These are phyloP conservation scores for Petrocephalus zakoni DNA, from an alignment of 2,113 vertebrate genomes.

Conservation along the genomic window DNA sequence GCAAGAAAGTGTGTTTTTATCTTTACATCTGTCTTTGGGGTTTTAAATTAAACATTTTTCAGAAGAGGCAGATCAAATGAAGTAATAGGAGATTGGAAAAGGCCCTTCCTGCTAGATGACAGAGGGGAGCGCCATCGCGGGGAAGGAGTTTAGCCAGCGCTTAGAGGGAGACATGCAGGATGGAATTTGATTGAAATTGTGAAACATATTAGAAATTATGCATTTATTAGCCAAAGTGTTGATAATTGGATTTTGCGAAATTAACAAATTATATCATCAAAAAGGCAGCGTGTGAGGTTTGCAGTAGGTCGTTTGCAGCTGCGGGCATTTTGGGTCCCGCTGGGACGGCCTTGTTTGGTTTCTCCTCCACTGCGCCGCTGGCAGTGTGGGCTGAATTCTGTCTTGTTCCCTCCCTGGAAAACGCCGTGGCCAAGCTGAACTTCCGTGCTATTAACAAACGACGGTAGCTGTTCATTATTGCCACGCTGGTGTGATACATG, in stretches of 20 bases:
- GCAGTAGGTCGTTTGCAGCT: slow-evolving; percentile 76
- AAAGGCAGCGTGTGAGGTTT: slow-evolving; percentile 52
- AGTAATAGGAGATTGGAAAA: neutral
- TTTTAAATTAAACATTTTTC: slow-evolving; percentile 16
- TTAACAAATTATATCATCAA: slow-evolving; percentile 68
- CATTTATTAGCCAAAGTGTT: slow-evolving; percentile 51
- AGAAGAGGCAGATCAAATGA: neutral
- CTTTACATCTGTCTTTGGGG: slow-evolving; percentile 11
- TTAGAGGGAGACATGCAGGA: slow-evolving; percentile 3
- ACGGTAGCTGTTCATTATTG: slow-evolving; percentile 54
- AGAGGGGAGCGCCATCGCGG: neutral
- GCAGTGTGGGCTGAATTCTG: slow-evolving; percentile 74
- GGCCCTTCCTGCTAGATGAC: neutral
- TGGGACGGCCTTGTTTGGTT: slow-evolving; percentile 83
- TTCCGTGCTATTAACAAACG: slow-evolving; percentile 66
- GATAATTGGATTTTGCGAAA: slow-evolving; percentile 58
- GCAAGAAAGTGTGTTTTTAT: neutral
- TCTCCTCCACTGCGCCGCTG: slow-evolving; percentile 73
- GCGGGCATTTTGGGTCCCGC: slow-evolving; percentile 65
- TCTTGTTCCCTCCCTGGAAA: slow-evolving; percentile 67
- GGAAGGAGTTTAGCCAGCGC: neutral
- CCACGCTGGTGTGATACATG: slow-evolving; percentile 22
- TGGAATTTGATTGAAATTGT: slow-evolving; percentile 56
- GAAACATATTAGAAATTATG: slow-evolving; percentile 49
- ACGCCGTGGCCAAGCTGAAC: slow-evolving; percentile 56